These are phyloP conservation scores for Danio jaintianensis DNA, from an alignment of 2,797 vertebrate genomes.

Conservation along the genomic window DNA sequence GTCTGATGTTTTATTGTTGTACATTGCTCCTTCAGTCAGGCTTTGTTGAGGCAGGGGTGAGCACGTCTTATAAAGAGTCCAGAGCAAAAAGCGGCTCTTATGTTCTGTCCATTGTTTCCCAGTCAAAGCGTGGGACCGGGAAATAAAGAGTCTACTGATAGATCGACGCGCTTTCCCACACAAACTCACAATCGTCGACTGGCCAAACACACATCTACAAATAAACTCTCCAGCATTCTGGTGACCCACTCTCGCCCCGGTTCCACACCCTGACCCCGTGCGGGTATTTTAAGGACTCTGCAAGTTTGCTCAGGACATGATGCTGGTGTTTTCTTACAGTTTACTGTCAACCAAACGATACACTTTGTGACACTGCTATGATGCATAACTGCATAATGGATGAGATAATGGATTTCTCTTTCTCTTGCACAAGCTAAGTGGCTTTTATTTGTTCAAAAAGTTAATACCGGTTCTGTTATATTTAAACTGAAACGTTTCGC, in stretches of 20 bases:
- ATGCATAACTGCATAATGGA: conserved; percentile 43
- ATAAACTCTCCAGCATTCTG: conserved; percentile 51
- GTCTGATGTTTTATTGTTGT: conserved; percentile 12
- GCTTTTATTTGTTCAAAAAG: conserved; percentile 10
- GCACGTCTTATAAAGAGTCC: conserved; percentile 41
- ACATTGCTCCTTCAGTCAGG: conserved; percentile 16
- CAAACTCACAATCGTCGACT: conserved; percentile 11
- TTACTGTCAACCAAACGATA: conserved; percentile 42
- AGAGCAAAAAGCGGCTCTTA: conserved; percentile 71
- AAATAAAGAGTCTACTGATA: conserved; percentile 76
- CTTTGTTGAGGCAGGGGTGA: conserved; percentile 58
- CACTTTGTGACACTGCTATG: conserved; percentile 50
- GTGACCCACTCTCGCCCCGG: conserved; percentile 20
- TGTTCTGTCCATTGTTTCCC: conserved; percentile 73
- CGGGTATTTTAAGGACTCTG: conserved; percentile 35
- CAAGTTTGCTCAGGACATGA: conserved; percentile 27
- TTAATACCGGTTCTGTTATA: conserved; percentile 26
- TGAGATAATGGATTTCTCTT: conserved; percentile 33
- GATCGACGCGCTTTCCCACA: conserved; percentile 52
- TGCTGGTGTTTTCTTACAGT: conserved; percentile 47
- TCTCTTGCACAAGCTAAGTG: conserved; percentile 27
- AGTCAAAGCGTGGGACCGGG: conserved; percentile 72
- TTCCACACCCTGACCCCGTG: conserved; percentile 28
- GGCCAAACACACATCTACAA: conserved; percentile 45
- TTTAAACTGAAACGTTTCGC: conserved; percentile 34